Conservation (phyloP, 2,888 invertebrate species). For the Camptogramma bilineatum region DNA sequence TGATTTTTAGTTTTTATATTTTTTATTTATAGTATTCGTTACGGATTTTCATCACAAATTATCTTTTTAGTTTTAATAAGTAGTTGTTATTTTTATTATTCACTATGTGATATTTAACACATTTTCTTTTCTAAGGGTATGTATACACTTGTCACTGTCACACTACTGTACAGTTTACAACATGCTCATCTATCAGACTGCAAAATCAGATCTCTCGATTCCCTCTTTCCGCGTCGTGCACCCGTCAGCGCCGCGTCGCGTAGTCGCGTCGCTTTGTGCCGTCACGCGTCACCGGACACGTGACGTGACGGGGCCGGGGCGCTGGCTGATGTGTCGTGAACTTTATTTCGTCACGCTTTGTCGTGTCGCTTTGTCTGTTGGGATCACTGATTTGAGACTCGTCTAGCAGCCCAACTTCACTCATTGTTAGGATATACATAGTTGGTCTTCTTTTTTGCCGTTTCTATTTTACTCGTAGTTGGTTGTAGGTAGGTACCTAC, state of each 20-base stretch:
- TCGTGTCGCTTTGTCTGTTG: slow-evolving; percentile 31
- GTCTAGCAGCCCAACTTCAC: background rate
- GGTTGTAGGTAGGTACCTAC: too few species aligned
- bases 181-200: slow-evolving; percentile 39
- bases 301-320: slow-evolving; percentile 36
- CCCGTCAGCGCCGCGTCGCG: slow-evolving; percentile 38
- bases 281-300: slow-evolving; percentile 23
- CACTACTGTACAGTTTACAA: slow-evolving; percentile 8
- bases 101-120: too few species aligned
- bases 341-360: slow-evolving; percentile 42
- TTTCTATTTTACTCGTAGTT: too few species aligned
- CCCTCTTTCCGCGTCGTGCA: slow-evolving; percentile 41
- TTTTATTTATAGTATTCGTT: too few species aligned
- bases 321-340: slow-evolving; percentile 42
- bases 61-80: too few species aligned
- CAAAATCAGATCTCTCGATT: slow-evolving; percentile 43
- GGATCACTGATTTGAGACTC: background rate
- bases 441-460: background rate
- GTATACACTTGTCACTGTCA: too few species aligned
- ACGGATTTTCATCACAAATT: too few species aligned
- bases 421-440: background rate
- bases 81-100: too few species aligned
- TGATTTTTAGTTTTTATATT: too few species aligned
- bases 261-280: slow-evolving; percentile 36
- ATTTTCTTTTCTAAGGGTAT: too few species aligned